Evolutionary conservation across 2,888 invertebrate species (phyloP).

Genomic region (Heteropelma amictum): DNA sequence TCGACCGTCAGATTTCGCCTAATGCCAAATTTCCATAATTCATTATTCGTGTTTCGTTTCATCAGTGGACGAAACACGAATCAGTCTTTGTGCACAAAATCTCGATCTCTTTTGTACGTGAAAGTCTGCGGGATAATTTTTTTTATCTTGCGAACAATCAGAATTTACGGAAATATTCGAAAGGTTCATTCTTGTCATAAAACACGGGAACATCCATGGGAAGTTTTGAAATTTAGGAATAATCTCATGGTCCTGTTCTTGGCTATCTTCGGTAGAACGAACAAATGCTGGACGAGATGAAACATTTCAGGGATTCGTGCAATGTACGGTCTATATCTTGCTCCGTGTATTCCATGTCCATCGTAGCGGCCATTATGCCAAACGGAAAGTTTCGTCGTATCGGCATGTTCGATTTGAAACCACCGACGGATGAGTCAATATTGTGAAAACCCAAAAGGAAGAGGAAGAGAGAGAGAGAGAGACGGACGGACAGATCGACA

Average conservation of each 20-base stretch:
- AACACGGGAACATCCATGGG: too few relatives aligned
- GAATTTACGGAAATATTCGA: too few relatives aligned
- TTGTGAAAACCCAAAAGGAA: slow-evolving; percentile 41
- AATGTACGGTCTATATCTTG: background rate
- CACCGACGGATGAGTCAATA: slow-evolving; percentile 55
- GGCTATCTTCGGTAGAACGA: background rate
- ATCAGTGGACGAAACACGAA: too few relatives aligned
- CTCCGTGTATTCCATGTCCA: background rate
- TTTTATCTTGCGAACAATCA: too few relatives aligned
- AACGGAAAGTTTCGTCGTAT: slow-evolving; percentile 6
- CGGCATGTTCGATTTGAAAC: slow-evolving; percentile 17
- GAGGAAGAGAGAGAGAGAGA: too few relatives aligned
- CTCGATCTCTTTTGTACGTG: too few relatives aligned
- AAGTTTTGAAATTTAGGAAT: background rate
- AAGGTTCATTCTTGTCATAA: too few relatives aligned
- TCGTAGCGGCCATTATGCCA: slow-evolving; percentile 25
- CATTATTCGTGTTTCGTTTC: too few relatives aligned
- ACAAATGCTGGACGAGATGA: background rate
- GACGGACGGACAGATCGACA: background rate
- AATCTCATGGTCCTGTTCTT: background rate
- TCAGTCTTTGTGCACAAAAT: too few relatives aligned
- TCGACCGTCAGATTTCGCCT: too few relatives aligned
- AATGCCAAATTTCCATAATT: too few relatives aligned
- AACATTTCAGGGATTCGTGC: slow-evolving; percentile 8
- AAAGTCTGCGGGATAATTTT: too few relatives aligned